Base-by-base conservation (phyloP, 2,797 vertebrate genomes). In the Syncerus caffer region DNA sequence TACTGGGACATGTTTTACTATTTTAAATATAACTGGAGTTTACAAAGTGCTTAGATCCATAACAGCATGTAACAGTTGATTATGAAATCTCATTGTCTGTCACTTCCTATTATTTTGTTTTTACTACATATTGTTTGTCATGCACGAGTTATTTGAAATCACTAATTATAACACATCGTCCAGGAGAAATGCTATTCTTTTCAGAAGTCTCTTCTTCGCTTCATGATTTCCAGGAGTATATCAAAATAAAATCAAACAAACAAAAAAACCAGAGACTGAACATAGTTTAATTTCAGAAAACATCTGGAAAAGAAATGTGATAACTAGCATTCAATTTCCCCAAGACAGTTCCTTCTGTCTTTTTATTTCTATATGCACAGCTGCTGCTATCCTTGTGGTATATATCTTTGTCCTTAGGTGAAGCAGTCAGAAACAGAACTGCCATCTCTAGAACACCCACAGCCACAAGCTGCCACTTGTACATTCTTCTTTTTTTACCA, bases 401-500 rank as follows among this genome's bases (percentile, higher is more conserved):
- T 42, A 2, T 34, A 31, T 96, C 82, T 94, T 45, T 93, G 42
- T 96, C 91, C 79, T 92, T 86, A 23, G 23, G 58, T 88, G 27
- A 95, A 95, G 16, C 12, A 53, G 60, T 87, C 89, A 57, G 76
- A 89, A 93, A 90, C 12, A 15, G 13, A 10, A 83, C 78, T 79
- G 47, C 58, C 31, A 25, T 74, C 71, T 42, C 71, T 42, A 74
- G 71, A 45, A 93, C 23, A 93, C 55, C 87, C 87, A 64, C 9
- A 74, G 62, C 38, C 82, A 42, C 23, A 74, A 74, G 34, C 38
- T 93, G 58, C 34, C 23, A 90, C 38, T 90, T 64, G 34, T 16
- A 27, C 34, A 89, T 94, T 96, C 95, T 94, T 94, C n/a, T 84
- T 89, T 82, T 86, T 89, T 94, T 84, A 93, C 53, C 45, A 95